Base-by-base conservation (phyloP, 2,797 vertebrate genomes). In the Acanthurus tractus region DNA sequence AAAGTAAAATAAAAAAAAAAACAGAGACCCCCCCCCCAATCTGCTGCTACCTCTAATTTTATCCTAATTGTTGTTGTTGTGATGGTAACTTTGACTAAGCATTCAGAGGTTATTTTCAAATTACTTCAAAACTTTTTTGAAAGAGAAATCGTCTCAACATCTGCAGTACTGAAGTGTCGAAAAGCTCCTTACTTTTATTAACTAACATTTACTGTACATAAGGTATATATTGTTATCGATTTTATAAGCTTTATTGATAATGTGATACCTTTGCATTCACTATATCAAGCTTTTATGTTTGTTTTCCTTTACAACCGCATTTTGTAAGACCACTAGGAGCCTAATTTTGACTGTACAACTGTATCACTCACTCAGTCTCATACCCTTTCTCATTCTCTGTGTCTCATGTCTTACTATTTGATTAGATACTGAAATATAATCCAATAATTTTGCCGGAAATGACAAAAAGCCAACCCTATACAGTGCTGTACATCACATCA, bases 21-120 rank as follows among this genome's bases (percentile, higher is more conserved):
- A 92, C 88, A 83, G 88, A 94, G 93, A 94, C 29, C 29, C 95
- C 91, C n/a, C 29, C 29, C 94, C 93, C 93, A 96, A 97, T 97
- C 96, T 93, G 96, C 97, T 98, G 97, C 98, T 99, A 99, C 98
- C 97, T 99, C 98, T 96, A 96, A 95, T 96, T 93, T 95, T 93
- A 93, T 91, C 89, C 79, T 92, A 90, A 93, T 91, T 92, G 84
- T 94, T 88, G 84, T 94, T 88, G 73, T 85, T 92, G 70, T 91
- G 85, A 91, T 87, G 69, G 80, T 81, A 78, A 89, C 73, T 83
- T 88, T 81, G 81, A 83, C 56, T 66, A 75, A 89, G 62, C 71
- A 70, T 89, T 95, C 93, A 94, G 94, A 95, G 93, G 94, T 93
- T 94, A 93, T 96, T 96, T 96, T 94, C 91, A 92, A 94, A 86